A percentile compares a stretch with the other conserved stretches of the same genome.
phyloP scores from a whole-genome alignment of 2,888 invertebrate genomes.

The Eupeodes latifasciatus region DNA sequence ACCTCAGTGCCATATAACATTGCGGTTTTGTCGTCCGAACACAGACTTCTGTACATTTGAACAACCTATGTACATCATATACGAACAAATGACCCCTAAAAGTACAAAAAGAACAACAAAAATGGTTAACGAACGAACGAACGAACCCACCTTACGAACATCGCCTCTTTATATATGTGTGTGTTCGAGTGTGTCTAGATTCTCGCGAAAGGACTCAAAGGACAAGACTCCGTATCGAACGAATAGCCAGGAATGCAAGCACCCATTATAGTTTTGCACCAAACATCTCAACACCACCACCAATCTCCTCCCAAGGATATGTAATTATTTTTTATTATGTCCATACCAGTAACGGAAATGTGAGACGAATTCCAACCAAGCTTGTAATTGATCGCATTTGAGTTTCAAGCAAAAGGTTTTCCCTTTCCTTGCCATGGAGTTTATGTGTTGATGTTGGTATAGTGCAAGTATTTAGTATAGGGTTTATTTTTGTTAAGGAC shows the following conservation, averaged over 20 bases:
- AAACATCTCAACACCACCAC: neutral
- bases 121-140: constrained; percentile 37
- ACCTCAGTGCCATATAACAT: constrained; percentile 46
- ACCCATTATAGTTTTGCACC: constrained; percentile 5
- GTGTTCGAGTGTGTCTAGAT: neutral
- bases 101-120: constrained; percentile 44
- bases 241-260: neutral
- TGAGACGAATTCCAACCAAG: constrained; percentile 69
- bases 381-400: constrained; percentile 52
- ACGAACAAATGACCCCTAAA: constrained; percentile 61
- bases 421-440: neutral
- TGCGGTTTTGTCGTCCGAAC: constrained; percentile 15
- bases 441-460: neutral
- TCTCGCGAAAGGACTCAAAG: neutral
- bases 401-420: constrained; percentile 31
- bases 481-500: neutral
- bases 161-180: neutral
- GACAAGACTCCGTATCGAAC: neutral
- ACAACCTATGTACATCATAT: neutral
- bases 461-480: neutral
- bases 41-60: neutral
- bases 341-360: constrained; percentile 64
- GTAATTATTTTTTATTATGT: constrained; percentile 73
- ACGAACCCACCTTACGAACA: constrained; percentile 7
- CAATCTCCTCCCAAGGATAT: constrained; percentile 18